Base-by-base conservation (phyloP, 2,797 vertebrate genomes). In the Cuniculus paca region DNA sequence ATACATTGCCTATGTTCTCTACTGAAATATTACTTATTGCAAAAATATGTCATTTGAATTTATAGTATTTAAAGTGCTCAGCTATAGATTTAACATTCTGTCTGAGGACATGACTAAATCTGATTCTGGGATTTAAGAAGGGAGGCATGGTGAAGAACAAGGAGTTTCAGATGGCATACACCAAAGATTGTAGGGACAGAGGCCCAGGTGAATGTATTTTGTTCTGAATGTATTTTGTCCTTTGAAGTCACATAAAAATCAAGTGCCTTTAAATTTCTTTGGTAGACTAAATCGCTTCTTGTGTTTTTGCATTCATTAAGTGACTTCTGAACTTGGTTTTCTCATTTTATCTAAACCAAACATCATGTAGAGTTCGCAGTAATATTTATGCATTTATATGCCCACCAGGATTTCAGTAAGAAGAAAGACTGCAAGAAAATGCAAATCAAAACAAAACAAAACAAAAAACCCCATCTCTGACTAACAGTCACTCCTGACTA, bases 391-490 rank as follows among this genome's bases (percentile, higher is more conserved):
- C 65, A 77, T 89, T 89, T 58, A 91, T 78, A 70, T 91, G 1
- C 28, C 24, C n/a, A 68, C n/a, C 4, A 42, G 70, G 6, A 95
- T 81, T 87, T 91, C 6, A 94, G 31, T 5, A 60, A 91, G 24
- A 68, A 13, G 65, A 42, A 78, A 63, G 31, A 78, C 6, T 45
- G 12, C 36, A 28, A n/a, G 52, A 63, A 45, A 68, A 78, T 83
- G 13, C 19, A 56, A 95, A 70, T 70, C 5, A 48, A 93, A 93
- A n/a, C 56, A 87, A 93, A 88, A 50, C 11, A 82, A 93, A 87
- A 34, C 12, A 63, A 93, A 26, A 7, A 4, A n/a, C n/a, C n/a
- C n/a, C 28, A 7, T 16, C 39, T 9, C 24, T 31, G 22, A 45
- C 5, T 28, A 6, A 60, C 6, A 65, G 50, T 11, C 28, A 7